phyloP scores from a whole-genome alignment of 2,888 invertebrate genomes.

The Eutolmus rufibarbis region DNA sequence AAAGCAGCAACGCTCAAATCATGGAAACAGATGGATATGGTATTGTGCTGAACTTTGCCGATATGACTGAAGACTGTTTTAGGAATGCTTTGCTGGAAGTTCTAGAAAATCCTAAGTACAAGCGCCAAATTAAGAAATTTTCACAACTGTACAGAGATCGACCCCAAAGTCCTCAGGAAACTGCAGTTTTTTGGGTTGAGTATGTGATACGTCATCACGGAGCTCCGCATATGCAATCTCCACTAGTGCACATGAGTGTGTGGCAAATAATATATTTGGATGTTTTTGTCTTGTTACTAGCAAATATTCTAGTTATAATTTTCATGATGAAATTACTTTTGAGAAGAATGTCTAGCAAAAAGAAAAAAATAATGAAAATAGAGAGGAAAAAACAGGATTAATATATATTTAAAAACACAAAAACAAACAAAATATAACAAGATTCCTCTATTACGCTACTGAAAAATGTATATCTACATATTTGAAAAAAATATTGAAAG shows the following conservation, averaged over 20 bases:
- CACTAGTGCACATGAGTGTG: slow-evolving; percentile 62
- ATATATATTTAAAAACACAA: too few species aligned
- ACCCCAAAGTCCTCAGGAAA: slow-evolving; percentile 64
- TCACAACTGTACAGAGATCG: slow-evolving; percentile 65
- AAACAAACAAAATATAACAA: too few species aligned
- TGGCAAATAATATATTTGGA: slow-evolving; percentile 63
- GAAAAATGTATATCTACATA: too few species aligned
- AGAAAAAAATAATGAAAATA: neutral
- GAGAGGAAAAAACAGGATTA: neutral
- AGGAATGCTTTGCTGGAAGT: slow-evolving; percentile 51
- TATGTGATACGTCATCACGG: slow-evolving; percentile 67
- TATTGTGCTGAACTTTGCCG: slow-evolving; percentile 44
- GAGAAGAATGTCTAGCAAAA: neutral
- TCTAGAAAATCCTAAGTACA: slow-evolving; percentile 51
- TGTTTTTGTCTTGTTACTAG: slow-evolving; percentile 54
- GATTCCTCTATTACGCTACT: too few species aligned
- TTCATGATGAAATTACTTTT: neutral
- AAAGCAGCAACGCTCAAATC: slow-evolving; percentile 49
- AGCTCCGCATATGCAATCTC: slow-evolving; percentile 64
- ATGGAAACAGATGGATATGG: slow-evolving; percentile 52
- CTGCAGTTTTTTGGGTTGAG: slow-evolving; percentile 67
- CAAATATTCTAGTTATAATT: neutral
- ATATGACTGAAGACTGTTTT: slow-evolving; percentile 49
- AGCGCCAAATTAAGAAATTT: slow-evolving; percentile 57
- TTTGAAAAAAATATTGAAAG: too few species aligned